These are phyloP conservation scores for Cyanistes caeruleus DNA, from an alignment of 2,113 vertebrate species.

Conservation along the genomic window DNA sequence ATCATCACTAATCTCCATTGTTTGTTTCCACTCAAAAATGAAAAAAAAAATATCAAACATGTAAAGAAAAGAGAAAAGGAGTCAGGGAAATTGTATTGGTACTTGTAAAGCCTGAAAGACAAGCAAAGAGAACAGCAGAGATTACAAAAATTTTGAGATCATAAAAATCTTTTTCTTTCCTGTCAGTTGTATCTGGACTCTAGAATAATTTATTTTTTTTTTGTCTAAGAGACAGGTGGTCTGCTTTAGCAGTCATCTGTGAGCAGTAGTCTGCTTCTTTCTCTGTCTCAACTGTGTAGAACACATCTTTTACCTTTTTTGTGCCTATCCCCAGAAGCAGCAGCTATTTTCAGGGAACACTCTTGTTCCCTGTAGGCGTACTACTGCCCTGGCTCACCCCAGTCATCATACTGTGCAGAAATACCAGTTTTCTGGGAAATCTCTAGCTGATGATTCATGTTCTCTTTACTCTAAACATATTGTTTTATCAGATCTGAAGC, in stretches of 20 bases:
- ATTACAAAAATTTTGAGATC: not conserved
- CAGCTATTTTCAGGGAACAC: not conserved
- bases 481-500: not conserved
- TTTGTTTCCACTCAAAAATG: not conserved
- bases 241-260: not conserved
- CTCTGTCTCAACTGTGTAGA: not conserved
- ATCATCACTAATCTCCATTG: not conserved
- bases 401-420: not conserved
- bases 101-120: not conserved
- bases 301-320: not conserved
- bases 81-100: not conserved
- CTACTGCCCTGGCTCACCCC: not conserved
- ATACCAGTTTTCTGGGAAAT: not conserved
- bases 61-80: not conserved
- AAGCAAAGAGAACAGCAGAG: not conserved
- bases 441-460: not conserved
- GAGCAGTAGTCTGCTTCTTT: not conserved
- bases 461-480: not conserved
- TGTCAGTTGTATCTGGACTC: not conserved
- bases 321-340: not conserved
- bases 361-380: not conserved
- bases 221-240: rapidly evolving
- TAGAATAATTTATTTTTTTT: not conserved
- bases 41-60: not conserved
- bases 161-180: not conserved